These are phyloP conservation scores for Listronotus oregonensis DNA, from an alignment of 1,140 invertebrate genomes.

Conservation along the genomic window DNA sequence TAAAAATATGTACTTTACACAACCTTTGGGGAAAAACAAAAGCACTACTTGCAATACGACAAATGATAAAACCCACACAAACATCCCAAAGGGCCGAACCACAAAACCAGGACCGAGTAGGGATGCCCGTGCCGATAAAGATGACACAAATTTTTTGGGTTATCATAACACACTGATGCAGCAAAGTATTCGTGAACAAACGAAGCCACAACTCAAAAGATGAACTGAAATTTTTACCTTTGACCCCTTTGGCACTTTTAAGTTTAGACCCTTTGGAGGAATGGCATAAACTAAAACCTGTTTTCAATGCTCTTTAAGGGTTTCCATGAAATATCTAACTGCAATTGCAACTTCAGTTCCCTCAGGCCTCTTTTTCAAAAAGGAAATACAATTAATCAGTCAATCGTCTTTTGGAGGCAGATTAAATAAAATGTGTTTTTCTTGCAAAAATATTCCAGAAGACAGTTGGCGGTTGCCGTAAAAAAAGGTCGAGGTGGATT, in stretches of 20 bases:
- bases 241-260: background rate
- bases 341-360: background rate
- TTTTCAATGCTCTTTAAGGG: background rate
- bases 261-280: slow-evolving; percentile 3
- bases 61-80: background rate
- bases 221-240: slow-evolving; percentile 3
- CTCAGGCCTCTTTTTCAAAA: background rate
- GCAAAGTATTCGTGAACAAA: no score
- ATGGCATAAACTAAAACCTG: background rate
- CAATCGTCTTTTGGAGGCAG: slow-evolving; percentile 1
- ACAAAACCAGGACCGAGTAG: no score
- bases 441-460: no score
- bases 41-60: background rate
- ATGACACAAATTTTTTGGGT: background rate
- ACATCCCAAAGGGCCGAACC: no score
- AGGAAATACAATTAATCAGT: background rate
- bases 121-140: background rate
- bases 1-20: background rate
- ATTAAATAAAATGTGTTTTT: slow-evolving; percentile 10
- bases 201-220: background rate
- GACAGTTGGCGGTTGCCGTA: no score
- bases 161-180: background rate
- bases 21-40: background rate
- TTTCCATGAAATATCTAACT: background rate
- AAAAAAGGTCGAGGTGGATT: no score